phyloP scores from a whole-genome alignment of 2,797 vertebrate species.

The Smutsia gigantea region DNA sequence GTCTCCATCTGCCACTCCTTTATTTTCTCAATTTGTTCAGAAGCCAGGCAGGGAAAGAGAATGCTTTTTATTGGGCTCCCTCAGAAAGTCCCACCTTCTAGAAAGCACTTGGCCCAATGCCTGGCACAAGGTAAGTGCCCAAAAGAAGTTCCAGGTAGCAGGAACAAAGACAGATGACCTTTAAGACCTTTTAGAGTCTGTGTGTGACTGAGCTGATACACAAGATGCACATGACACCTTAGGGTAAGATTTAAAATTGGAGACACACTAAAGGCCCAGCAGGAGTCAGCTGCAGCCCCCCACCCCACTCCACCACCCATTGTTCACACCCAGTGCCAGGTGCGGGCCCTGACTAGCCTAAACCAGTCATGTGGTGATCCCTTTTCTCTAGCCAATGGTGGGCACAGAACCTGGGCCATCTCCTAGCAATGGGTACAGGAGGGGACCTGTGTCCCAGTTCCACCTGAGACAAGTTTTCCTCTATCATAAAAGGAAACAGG shows the following conservation, averaged over 20 bases:
- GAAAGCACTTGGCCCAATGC: background rate
- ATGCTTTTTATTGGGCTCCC: background rate
- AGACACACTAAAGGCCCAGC: background rate
- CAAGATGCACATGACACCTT: background rate
- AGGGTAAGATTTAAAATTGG: background rate
- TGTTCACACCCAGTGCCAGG: fast-evolving
- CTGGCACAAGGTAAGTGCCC: background rate
- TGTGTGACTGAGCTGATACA: background rate
- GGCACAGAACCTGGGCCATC: background rate
- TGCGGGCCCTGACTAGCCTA: background rate
- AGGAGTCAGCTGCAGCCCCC: background rate
- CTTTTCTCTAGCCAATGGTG: background rate
- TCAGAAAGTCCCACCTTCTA: background rate
- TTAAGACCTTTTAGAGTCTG: background rate
- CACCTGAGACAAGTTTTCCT: background rate
- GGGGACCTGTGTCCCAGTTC: background rate
- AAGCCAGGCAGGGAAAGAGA: background rate
- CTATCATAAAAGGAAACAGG: background rate
- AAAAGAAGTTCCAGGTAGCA: background rate
- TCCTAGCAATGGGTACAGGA: background rate
- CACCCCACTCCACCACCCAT: too few relatives aligned
- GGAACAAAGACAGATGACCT: background rate
- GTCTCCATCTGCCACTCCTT: background rate
- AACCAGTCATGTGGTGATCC: background rate
- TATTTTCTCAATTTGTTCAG: background rate